These are phyloP conservation scores for Tribolium castaneum DNA, from an alignment of 1,140 invertebrate genomes.

Conservation along the genomic window DNA sequence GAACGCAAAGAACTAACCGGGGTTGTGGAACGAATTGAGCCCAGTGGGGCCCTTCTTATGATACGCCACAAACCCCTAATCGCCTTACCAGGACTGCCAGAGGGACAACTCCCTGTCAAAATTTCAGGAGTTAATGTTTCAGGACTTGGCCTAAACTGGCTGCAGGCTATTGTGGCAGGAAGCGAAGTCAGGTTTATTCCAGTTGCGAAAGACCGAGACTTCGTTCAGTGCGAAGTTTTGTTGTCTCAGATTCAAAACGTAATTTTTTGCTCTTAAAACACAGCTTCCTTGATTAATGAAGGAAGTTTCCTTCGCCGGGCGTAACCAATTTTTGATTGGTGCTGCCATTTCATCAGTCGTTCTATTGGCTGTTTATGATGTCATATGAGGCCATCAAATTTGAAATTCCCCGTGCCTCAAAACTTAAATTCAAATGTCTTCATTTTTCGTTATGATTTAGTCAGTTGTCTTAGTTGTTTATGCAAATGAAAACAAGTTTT, in stretches of 20 bases:
- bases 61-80: constrained; percentile 68
- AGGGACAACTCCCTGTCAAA: constrained; percentile 67
- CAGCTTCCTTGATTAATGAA: too few species aligned
- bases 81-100: constrained; percentile 59
- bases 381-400: too few species aligned
- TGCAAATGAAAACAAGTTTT: too few species aligned
- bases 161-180: constrained; percentile 65
- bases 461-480: too few species aligned
- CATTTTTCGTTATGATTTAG: too few species aligned
- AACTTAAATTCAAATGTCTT: too few species aligned
- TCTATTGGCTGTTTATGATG: too few species aligned
- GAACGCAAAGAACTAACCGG: constrained; percentile 64
- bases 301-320: too few species aligned
- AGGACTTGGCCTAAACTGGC: constrained; percentile 67
- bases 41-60: constrained; percentile 64
- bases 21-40: constrained; percentile 64
- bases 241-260: constrained; percentile 57
- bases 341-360: too few species aligned
- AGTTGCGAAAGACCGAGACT: constrained; percentile 61
- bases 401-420: too few species aligned
- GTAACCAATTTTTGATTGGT: too few species aligned
- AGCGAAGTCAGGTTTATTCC: constrained; percentile 66
- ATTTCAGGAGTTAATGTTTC: constrained; percentile 66
- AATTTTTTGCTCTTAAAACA: not conserved
- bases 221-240: constrained; percentile 64